Evolutionary conservation across 2,888 invertebrate species (phyloP).

Genomic region (Helicoverpa assulta): DNA sequence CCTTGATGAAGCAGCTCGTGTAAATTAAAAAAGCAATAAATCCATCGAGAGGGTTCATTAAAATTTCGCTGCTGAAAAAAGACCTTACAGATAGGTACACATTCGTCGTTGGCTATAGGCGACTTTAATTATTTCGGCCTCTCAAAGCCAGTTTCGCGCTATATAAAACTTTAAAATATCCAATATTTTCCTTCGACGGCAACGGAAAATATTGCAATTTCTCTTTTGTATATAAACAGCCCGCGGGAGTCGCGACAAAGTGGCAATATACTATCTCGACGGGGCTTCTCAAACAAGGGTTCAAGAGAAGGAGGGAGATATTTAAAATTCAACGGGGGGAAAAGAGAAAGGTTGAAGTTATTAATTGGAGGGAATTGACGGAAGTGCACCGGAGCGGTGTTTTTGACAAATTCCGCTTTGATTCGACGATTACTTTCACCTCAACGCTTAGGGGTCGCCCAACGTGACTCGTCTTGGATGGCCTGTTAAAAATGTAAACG

Average conservation of each 20-base stretch:
- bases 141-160: constrained; percentile 57
- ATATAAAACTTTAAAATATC: constrained; percentile 77
- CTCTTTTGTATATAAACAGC: constrained; percentile 82
- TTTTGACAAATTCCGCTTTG: constrained; percentile 90
- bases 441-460: constrained; percentile 83
- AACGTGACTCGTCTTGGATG: constrained; percentile 72
- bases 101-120: constrained; percentile 13
- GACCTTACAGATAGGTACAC: neutral
- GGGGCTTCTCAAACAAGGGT: constrained; percentile 89
- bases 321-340: constrained; percentile 48
- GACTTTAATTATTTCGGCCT: constrained; percentile 52
- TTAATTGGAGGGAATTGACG: constrained; percentile 90
- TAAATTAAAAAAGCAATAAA: constrained; percentile 10
- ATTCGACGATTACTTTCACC: constrained; percentile 89
- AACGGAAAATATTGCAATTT: constrained; percentile 86
- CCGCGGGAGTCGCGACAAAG: constrained; percentile 88
- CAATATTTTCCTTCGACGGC: constrained; percentile 77
- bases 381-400: constrained; percentile 87
- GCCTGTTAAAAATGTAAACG: constrained; percentile 68
- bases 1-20: neutral
- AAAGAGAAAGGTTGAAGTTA: constrained; percentile 79
- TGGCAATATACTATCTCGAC: constrained; percentile 89
- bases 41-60: neutral
- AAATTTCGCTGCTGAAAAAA: constrained; percentile 19
- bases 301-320: constrained; percentile 73